Evolutionary conservation across 2,113 vertebrate species (phyloP), one percentile per base, ranked within the genome.

Genomic region (Chionodraco myersi): DNA sequence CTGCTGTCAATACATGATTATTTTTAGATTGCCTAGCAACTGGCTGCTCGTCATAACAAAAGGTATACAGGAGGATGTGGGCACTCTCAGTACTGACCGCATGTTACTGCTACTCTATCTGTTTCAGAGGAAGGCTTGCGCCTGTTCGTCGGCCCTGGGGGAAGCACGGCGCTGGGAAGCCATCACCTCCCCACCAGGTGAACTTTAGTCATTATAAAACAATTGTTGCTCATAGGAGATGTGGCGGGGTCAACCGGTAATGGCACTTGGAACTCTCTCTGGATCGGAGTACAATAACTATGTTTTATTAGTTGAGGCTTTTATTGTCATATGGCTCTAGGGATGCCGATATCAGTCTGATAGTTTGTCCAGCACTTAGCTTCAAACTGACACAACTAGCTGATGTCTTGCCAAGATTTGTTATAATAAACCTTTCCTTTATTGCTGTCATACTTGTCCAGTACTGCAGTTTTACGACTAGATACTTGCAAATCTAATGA

Each of bases 91-190:
- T 52, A 45, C 72, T 75, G 67, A 82, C 51, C 65, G 4, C 69
- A 54, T 62, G 6, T 72, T 41, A 58, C 52, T 66, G 45, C 72
- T 23, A 64, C 51, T 69, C 18, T 83, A 49, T 89, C 60, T 84
- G 64, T 96, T 97, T 73, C 95, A 99, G 98, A 99, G 92, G 98
- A 99, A 94, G 98, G 98, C 30, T 90, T 99, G 80, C 96, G 98
- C 62, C 91, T 99, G 75, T 99, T 99, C 92, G 98, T 99, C 14
- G 98, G 98, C 23, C 98, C 97, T 51, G 98, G 98, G 41, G 98
- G 98, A 79, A 98, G 97, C 62, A 97, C 98, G n/a, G 96, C 97
- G 47, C 96, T 99, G 9, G 97, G 97, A 84, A 97, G 96, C 89
- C 97, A 97, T 88, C 97, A 98, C 81, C 92, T 95, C 61, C 95